A percentile compares a stretch with the other conserved stretches of the same genome.
These are phyloP conservation scores for Pseudonaja textilis DNA, from an alignment of 2,113 vertebrate species.

Conservation along the genomic window DNA sequence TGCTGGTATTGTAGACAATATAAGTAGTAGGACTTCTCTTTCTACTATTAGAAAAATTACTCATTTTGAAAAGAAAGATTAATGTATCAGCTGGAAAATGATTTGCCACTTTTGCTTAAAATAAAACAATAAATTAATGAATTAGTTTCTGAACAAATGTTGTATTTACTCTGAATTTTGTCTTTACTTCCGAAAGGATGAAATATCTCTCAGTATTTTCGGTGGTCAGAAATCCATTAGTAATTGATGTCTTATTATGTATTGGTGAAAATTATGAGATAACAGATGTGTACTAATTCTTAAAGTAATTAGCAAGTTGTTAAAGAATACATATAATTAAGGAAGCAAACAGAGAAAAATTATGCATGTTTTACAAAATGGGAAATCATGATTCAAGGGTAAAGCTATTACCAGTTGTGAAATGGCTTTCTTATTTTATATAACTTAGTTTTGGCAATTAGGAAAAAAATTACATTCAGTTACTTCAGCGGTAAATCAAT, in stretches of 20 bases:
- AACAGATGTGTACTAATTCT: neutral
- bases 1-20: neutral
- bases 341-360: neutral
- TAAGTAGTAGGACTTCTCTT: neutral
- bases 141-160: neutral
- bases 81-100: neutral
- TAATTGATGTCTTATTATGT: neutral
- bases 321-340: neutral
- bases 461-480: neutral
- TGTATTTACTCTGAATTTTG: neutral
- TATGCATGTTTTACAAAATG: neutral
- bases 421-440: neutral
- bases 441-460: neutral
- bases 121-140: neutral
- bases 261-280: neutral
- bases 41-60: neutral
- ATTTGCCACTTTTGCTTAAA: neutral
- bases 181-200: neutral
- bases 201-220: neutral
- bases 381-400: neutral
- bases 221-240: neutral
- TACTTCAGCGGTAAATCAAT: neutral
- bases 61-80: neutral
- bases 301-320: neutral
- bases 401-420: neutral